Conservation (phyloP, 2,113 vertebrate species). For the Melospiza melodia region DNA sequence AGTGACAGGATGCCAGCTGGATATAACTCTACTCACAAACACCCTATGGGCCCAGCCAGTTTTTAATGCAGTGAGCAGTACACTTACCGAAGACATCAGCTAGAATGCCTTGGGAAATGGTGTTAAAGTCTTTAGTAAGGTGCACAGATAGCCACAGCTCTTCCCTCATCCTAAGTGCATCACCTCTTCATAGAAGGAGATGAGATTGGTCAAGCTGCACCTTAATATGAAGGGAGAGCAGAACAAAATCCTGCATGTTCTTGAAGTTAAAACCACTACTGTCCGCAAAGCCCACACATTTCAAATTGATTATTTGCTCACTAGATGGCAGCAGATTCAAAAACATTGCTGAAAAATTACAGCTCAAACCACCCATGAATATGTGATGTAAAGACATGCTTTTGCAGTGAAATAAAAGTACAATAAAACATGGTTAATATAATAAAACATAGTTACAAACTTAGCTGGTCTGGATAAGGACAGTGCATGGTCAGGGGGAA, state of each 20-base stretch:
- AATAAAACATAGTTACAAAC: background rate
- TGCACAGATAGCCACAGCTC: background rate
- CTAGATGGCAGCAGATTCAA: slow-evolving; percentile 63
- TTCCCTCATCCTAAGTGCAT: background rate
- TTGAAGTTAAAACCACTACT: background rate
- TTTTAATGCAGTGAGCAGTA: background rate
- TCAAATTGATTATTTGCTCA: background rate
- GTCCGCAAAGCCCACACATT: accelerated
- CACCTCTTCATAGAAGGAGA: background rate
- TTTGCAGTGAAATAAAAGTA: background rate
- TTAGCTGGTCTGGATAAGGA: background rate
- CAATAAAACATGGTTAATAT: background rate
- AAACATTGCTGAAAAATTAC: background rate
- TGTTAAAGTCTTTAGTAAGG: background rate
- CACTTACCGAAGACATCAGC: background rate
- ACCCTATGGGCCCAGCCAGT: background rate
- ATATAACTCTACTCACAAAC: background rate
- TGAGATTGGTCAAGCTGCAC: background rate
- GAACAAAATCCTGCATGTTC: background rate
- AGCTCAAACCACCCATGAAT: background rate
- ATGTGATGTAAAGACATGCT: background rate
- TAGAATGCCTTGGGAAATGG: background rate
- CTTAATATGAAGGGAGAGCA: background rate
- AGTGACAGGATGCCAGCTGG: background rate
- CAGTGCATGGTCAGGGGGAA: accelerated